Evolutionary conservation across 2,113 vertebrate species (phyloP).

Genomic region (Gadus macrocephalus): DNA sequence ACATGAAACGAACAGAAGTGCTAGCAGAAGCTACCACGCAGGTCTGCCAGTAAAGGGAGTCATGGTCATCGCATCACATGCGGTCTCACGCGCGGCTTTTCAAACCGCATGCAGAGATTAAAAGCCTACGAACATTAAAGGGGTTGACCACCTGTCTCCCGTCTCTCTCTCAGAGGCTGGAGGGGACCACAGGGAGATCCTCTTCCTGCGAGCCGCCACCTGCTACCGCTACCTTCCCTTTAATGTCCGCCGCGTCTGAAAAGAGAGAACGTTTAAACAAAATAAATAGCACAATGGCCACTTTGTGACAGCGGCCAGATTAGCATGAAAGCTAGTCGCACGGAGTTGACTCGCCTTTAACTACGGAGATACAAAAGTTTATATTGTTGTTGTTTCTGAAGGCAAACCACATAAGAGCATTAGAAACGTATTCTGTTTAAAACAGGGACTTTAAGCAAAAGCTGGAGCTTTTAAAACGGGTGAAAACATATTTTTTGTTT

Average conservation of each 20-base stretch:
- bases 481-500: too few relatives aligned
- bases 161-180: conserved; percentile 55
- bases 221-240: conserved; percentile 55
- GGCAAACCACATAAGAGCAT: conserved; percentile 11
- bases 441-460: neutral
- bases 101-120: conserved; percentile 57
- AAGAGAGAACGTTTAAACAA: neutral
- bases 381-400: conserved; percentile 4
- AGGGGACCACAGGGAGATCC: conserved; percentile 63
- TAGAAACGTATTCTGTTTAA: neutral
- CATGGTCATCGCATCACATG: conserved; percentile 41
- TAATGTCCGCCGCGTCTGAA: conserved; percentile 51
- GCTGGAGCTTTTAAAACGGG: neutral
- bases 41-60: conserved; percentile 51
- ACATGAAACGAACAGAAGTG: conserved; percentile 54
- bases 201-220: conserved; percentile 60
- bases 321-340: conserved; percentile 24
- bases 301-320: conserved; percentile 52
- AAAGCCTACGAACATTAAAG: conserved; percentile 65
- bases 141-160: conserved; percentile 67
- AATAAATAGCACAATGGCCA: conserved; percentile 48
- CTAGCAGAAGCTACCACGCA: conserved; percentile 42
- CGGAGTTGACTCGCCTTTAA: too few relatives aligned
- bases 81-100: conserved; percentile 44
- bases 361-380: too few relatives aligned